These are phyloP conservation scores for Callosobruchus maculatus DNA, from an alignment of 2,888 invertebrate genomes.

Conservation along the genomic window DNA sequence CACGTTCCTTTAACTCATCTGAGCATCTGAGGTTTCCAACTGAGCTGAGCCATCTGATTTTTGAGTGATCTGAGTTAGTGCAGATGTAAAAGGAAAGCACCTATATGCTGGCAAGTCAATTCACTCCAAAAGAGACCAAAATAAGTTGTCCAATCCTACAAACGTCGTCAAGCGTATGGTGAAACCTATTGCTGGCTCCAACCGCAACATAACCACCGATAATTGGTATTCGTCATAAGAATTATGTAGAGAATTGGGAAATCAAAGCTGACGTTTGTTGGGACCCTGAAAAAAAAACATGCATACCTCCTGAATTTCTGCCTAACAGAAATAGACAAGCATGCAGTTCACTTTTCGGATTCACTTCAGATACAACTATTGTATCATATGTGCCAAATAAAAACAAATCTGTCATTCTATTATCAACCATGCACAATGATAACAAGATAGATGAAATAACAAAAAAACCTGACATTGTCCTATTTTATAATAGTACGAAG, in stretches of 20 bases:
- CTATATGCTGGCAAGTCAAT: no score
- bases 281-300: slow-evolving; percentile 8
- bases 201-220: neutral
- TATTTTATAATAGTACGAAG: slow-evolving; percentile 27
- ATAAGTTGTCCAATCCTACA: no score
- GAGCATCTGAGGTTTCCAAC: no score
- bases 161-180: neutral
- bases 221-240: neutral
- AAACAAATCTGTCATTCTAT: slow-evolving; percentile 20
- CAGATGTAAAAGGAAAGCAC: no score
- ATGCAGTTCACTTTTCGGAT: slow-evolving; percentile 23
- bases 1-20: no score
- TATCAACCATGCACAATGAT: slow-evolving; percentile 24
- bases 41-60: no score
- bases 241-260: neutral
- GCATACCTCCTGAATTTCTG: slow-evolving; percentile 22
- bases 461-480: slow-evolving; percentile 23
- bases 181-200: neutral
- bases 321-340: neutral
- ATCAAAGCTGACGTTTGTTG: slow-evolving; percentile 3
- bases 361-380: slow-evolving; percentile 14
- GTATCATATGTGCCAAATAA: slow-evolving; percentile 17
- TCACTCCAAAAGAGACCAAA: no score
- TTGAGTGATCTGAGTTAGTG: no score
- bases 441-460: slow-evolving; percentile 12